Conservation (phyloP, 2,888 invertebrate species). For the Ferrisia virgata region DNA sequence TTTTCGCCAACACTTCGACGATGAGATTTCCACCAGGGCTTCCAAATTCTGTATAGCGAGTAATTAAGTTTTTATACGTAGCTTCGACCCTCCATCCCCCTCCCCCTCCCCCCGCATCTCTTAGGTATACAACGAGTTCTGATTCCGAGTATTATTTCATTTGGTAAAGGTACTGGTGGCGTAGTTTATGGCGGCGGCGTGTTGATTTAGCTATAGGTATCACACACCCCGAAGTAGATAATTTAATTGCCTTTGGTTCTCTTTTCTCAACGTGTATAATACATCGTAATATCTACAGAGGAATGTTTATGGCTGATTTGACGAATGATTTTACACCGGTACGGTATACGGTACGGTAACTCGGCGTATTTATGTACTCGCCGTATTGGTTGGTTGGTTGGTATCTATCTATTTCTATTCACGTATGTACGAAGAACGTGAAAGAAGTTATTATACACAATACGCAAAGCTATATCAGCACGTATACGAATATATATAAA, state of each 20-base stretch:
- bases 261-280: too few species aligned
- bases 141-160: too few species aligned
- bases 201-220: neutral
- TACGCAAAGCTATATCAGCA: neutral
- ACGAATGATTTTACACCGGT: neutral
- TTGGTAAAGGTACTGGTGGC: too few species aligned
- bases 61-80: neutral
- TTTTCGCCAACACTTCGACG: neutral
- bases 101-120: too few species aligned
- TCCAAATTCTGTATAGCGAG: neutral
- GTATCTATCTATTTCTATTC: neutral
- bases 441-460: neutral
- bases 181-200: neutral
- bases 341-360: too few species aligned
- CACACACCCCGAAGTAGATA: neutral
- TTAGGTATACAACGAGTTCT: too few species aligned
- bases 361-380: too few species aligned
- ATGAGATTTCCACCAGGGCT: neutral
- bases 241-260: neutral
- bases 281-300: neutral
- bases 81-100: too few species aligned
- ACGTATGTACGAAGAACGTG: too few species aligned
- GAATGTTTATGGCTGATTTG: constrained; percentile 3
- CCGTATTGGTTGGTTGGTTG: neutral
- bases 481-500: neutral